These are phyloP conservation scores for Chromobotia macracanthus DNA, from an alignment of 2,797 vertebrate genomes.

Conservation along the genomic window DNA sequence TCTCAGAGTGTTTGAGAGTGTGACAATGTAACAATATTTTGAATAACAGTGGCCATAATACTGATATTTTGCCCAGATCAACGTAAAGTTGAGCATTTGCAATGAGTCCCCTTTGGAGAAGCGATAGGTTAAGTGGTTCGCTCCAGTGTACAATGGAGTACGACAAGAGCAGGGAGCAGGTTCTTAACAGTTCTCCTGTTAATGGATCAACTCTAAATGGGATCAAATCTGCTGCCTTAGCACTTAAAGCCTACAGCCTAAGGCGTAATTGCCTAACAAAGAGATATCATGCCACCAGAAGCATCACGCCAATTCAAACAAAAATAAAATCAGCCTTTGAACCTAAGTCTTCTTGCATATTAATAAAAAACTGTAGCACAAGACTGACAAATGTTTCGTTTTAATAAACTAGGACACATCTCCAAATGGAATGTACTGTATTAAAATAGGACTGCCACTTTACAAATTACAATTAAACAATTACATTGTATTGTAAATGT, in stretches of 20 bases:
- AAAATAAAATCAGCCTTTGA: not conserved
- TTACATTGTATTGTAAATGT: too few relatives aligned
- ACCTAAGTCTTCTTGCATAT: not conserved
- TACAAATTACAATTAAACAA: too few relatives aligned
- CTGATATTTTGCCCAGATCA: slow-evolving; percentile 15
- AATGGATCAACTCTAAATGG: slow-evolving; percentile 34
- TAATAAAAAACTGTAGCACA: too few relatives aligned
- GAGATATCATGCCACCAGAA: not conserved
- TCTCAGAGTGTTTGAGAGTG: not conserved
- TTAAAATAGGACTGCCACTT: too few relatives aligned
- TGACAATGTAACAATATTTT: slow-evolving; percentile 28
- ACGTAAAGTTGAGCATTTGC: not conserved
- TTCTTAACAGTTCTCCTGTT: slow-evolving; percentile 3
- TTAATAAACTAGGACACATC: too few relatives aligned
- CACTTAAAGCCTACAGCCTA: slow-evolving; percentile 1
- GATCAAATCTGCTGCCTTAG: slow-evolving; percentile 18
- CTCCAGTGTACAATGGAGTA: not conserved
- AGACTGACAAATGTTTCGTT: too few relatives aligned
- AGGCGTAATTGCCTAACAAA: not conserved
- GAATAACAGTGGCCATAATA: slow-evolving; percentile 5
- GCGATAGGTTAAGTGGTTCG: slow-evolving; percentile 22
- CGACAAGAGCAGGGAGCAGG: not conserved
- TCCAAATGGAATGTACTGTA: too few relatives aligned
- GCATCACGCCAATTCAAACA: too few relatives aligned
- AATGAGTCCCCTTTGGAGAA: not conserved